Percentiles rank a stretch among this genome's conserved stretches.
Conservation (phyloP, 1,140 invertebrate genomes). For the Drosophila virilis region DNA sequence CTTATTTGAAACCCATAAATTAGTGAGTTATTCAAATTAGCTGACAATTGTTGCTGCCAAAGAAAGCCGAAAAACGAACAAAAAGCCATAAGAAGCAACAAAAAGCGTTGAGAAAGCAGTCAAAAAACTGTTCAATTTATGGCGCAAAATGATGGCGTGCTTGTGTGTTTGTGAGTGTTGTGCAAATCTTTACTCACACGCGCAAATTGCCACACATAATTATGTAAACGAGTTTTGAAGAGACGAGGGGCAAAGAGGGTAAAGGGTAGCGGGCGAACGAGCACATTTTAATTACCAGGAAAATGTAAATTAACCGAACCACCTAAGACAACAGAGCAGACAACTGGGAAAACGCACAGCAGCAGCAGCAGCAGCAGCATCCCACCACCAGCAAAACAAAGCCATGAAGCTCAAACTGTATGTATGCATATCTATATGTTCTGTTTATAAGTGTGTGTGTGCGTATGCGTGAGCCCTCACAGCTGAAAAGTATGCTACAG, state of each 20-base stretch:
- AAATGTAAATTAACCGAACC: slow-evolving; percentile 78
- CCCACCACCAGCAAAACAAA: slow-evolving; percentile 50
- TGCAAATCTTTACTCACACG: slow-evolving; percentile 66
- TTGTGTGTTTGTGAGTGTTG: slow-evolving; percentile 24
- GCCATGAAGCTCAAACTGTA: slow-evolving; percentile 43
- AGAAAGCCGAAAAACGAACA: slow-evolving; percentile 2
- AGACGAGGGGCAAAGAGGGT: not conserved
- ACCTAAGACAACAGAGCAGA: slow-evolving; percentile 67
- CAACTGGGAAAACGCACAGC: slow-evolving; percentile 43
- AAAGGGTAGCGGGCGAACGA: slow-evolving; percentile 28
- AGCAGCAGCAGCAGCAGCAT: slow-evolving; percentile 34
- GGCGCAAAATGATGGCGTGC: slow-evolving; percentile 41
- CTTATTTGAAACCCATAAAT: slow-evolving; percentile 30
- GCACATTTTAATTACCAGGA: slow-evolving; percentile 79
- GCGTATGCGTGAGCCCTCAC: slow-evolving; percentile 37
- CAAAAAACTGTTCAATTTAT: slow-evolving; percentile 58
- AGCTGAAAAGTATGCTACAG: slow-evolving; percentile 49
- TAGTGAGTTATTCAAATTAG: slow-evolving; percentile 39
- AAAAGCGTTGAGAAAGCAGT: slow-evolving; percentile 27
- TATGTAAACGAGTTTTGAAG: slow-evolving; percentile 72
- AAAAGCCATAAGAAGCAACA: slow-evolving; percentile 36
- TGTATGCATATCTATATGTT: not conserved
- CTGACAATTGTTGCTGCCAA: slow-evolving; percentile 45
- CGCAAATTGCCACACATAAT: slow-evolving; percentile 79
- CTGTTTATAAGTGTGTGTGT: not conserved